Evolutionary conservation across 2,113 vertebrate species (phyloP).

Genomic region (Rana temporaria): DNA sequence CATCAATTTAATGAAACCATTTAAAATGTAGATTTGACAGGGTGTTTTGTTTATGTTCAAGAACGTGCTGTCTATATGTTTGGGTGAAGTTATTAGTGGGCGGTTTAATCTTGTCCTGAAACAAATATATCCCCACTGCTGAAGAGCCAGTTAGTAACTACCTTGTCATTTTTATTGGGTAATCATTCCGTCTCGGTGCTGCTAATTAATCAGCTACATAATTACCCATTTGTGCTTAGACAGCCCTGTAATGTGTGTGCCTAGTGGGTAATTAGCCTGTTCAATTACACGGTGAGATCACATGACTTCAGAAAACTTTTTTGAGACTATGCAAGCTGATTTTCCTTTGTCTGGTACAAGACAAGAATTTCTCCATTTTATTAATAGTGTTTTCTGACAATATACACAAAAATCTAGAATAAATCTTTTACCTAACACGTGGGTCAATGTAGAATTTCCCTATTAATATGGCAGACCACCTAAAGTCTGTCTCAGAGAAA

Average conservation of each 20-base stretch:
- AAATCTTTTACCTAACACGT: background rate
- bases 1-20: conserved; percentile 45
- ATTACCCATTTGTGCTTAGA: conserved; percentile 56
- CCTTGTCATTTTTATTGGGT: conserved; percentile 57
- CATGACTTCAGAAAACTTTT: conserved; percentile 47
- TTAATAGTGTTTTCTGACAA: background rate
- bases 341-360: conserved; percentile 6
- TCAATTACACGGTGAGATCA: conserved; percentile 52
- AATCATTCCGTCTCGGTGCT: conserved; percentile 55
- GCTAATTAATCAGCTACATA: conserved; percentile 56
- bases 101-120: conserved; percentile 35
- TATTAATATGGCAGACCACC: no score
- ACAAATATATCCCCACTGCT: conserved; percentile 53
- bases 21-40: conserved; percentile 30
- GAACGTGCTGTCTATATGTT: conserved; percentile 35
- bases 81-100: conserved; percentile 45
- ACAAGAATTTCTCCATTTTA: background rate
- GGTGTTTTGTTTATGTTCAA: conserved; percentile 48
- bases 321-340: conserved; percentile 32
- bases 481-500: no score
- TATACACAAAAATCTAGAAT: background rate
- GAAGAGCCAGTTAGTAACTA: conserved; percentile 56
- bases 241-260: conserved; percentile 55
- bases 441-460: no score
- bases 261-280: conserved; percentile 57